These are phyloP conservation scores for Paratilapia polleni DNA, from an alignment of 2,113 vertebrate genomes.

Conservation along the genomic window DNA sequence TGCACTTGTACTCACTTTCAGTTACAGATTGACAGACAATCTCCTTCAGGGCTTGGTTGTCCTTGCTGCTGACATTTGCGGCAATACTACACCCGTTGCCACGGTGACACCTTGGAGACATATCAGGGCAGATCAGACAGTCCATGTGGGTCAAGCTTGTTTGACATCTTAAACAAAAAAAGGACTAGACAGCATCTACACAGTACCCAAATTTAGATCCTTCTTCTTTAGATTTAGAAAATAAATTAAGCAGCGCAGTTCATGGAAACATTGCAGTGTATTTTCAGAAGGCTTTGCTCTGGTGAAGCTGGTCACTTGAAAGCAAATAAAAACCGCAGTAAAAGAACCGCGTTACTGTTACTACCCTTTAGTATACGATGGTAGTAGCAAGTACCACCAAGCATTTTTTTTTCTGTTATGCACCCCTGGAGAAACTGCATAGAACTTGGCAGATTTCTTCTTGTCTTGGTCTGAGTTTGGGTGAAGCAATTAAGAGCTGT, in stretches of 20 bases:
- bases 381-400: too few relatives aligned
- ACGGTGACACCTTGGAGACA: constrained; percentile 59
- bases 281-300: too few relatives aligned
- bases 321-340: too few relatives aligned
- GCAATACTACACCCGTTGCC: constrained; percentile 55
- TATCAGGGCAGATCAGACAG: constrained; percentile 30
- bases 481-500: too few relatives aligned
- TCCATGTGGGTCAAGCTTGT: constrained; percentile 61
- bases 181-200: neutral
- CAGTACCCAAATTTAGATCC: neutral
- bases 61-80: constrained; percentile 53
- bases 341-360: too few relatives aligned
- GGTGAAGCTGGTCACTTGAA: too few relatives aligned
- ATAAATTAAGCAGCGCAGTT: neutral
- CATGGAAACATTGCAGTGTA: too few relatives aligned
- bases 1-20: constrained; percentile 17
- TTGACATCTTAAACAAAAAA: constrained; percentile 28
- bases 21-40: constrained; percentile 50
- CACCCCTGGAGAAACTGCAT: too few relatives aligned
- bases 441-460: too few relatives aligned
- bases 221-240: neutral
- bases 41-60: constrained; percentile 48
- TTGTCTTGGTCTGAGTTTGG: too few relatives aligned
- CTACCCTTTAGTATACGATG: too few relatives aligned
- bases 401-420: too few relatives aligned